Evolutionary conservation across 2,113 vertebrate species (phyloP).

Genomic region (Nanger granti): DNA sequence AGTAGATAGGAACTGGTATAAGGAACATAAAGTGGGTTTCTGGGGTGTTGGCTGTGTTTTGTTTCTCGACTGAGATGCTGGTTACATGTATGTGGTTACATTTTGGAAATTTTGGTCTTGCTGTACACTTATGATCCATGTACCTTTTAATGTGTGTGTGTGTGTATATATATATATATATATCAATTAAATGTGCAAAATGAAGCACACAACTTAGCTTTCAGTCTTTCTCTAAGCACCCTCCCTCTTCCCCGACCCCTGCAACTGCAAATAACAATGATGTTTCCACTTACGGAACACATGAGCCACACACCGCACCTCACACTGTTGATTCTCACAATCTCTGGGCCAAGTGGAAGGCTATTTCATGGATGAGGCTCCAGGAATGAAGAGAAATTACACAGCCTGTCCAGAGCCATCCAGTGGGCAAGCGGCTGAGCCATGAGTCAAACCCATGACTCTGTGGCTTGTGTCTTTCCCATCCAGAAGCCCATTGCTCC

Average conservation of each 20-base stretch:
- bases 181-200: neutral
- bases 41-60: neutral
- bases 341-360: neutral
- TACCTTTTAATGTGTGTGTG: neutral
- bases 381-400: neutral
- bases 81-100: neutral
- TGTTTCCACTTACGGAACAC: neutral
- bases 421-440: neutral
- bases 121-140: neutral
- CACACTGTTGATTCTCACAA: rapidly evolving
- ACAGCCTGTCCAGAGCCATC: neutral
- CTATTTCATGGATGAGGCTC: neutral
- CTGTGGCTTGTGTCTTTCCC: neutral
- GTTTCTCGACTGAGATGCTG: neutral
- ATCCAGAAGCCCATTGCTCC: neutral
- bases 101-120: neutral
- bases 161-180: too few species aligned
- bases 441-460: neutral
- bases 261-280: neutral
- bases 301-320: neutral
- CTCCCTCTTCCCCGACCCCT: neutral
- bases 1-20: neutral
- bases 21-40: neutral
- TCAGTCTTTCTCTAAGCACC: neutral
- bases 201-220: neutral